These are phyloP conservation scores for Spialia ferax DNA, from an alignment of 2,888 invertebrate species.

Conservation along the genomic window DNA sequence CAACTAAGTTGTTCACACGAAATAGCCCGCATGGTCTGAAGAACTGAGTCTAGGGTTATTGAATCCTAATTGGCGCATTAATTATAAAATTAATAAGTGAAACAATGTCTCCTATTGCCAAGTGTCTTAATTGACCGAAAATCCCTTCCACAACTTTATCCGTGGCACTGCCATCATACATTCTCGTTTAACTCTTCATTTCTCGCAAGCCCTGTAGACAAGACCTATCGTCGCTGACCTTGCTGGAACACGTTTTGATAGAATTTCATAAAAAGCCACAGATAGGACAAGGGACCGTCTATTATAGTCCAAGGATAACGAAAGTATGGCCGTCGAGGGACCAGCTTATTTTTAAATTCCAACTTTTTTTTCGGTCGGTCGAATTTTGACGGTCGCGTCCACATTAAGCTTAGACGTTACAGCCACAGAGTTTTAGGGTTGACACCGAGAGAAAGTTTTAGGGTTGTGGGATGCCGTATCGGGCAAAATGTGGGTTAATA, in stretches of 20 bases:
- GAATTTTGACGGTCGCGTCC: constrained; percentile 18
- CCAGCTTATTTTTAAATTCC: constrained; percentile 28
- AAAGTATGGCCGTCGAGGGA: constrained; percentile 27
- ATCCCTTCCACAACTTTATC: neutral
- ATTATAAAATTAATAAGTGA: too few relatives aligned
- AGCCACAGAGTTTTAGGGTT: constrained; percentile 18
- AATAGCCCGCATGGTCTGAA: too few relatives aligned
- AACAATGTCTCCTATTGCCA: neutral
- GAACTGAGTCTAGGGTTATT: too few relatives aligned
- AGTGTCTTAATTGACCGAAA: constrained; percentile 10
- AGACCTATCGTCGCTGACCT: constrained; percentile 24
- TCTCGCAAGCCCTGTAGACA: constrained; percentile 24
- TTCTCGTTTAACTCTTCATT: constrained; percentile 10
- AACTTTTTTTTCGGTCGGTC: constrained; percentile 27
- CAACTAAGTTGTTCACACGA: too few relatives aligned
- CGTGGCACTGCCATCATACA: neutral
- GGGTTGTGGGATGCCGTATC: constrained; percentile 8
- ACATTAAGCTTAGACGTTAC: constrained; percentile 18
- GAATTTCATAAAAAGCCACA: constrained; percentile 38
- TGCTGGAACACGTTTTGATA: constrained; percentile 21
- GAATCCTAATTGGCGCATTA: too few relatives aligned
- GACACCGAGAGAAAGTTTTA: constrained; percentile 12
- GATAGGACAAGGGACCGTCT: constrained; percentile 34
- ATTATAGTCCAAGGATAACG: constrained; percentile 30
- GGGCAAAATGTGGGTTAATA: constrained; percentile 11